Conservation (phyloP, 2,797 vertebrate genomes). For the Crocodylus rhombifer region DNA sequence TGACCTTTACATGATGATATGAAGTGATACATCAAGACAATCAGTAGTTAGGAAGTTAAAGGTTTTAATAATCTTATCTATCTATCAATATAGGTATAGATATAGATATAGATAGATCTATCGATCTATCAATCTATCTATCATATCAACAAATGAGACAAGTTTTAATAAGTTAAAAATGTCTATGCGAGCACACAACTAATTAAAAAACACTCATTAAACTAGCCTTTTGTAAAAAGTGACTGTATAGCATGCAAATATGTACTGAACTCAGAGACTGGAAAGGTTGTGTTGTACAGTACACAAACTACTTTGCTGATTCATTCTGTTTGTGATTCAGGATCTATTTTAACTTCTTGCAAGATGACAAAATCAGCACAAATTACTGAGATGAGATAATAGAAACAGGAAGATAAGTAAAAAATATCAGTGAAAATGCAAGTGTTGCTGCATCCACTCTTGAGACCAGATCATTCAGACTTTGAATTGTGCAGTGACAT, state of each 20-base stretch:
- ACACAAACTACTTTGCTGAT: constrained; percentile 42
- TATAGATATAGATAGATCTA: no score
- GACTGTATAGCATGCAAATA: constrained; percentile 45
- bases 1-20: neutral
- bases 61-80: neutral
- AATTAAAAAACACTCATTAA: no score
- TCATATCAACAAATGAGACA: neutral
- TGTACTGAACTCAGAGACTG: constrained; percentile 19
- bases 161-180: neutral
- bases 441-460: neutral
- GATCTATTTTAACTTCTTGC: constrained; percentile 54
- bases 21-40: neutral
- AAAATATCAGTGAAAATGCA: neutral
- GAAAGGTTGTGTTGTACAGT: constrained; percentile 46
- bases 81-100: no score
- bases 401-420: neutral
- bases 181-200: neutral
- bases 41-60: neutral
- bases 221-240: constrained; percentile 26
- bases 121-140: no score
- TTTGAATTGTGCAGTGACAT: neutral
- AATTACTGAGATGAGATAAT: constrained; percentile 49
- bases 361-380: constrained; percentile 45
- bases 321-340: constrained; percentile 41
- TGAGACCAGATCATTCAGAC: neutral